Percentiles rank a stretch among this genome's conserved stretches.
Conservation (phyloP, 1,140 invertebrate species). For the Gryon sp. region DNA sequence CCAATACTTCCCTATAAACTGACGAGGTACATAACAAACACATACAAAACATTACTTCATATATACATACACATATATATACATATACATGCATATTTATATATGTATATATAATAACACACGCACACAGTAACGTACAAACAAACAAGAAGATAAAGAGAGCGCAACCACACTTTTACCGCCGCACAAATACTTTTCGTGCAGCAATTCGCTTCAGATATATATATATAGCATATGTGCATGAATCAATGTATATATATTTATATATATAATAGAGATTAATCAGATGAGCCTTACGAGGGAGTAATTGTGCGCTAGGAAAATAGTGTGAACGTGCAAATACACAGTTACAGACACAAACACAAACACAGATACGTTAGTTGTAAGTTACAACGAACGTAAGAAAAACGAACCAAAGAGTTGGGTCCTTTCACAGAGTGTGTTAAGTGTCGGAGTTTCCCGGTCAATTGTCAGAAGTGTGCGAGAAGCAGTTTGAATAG, state of each 20-base stretch:
- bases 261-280: constrained; percentile 6
- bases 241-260: constrained; percentile 18
- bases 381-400: no score
- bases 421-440: no score
- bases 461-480: no score
- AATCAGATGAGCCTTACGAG: constrained; percentile 1
- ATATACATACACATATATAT: not conserved
- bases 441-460: no score
- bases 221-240: constrained; percentile 29
- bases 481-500: no score
- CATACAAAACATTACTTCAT: no score
- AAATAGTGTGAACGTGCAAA: constrained; percentile 13
- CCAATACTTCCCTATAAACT: not conserved
- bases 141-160: constrained; percentile 10
- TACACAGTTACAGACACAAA: no score
- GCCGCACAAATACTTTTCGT: constrained; percentile 18
- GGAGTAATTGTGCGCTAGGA: constrained; percentile 15
- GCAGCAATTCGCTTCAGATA: not conserved
- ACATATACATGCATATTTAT: not conserved
- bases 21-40: no score
- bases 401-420: no score
- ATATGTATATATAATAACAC: no score
- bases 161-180: constrained; percentile 18
- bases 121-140: not conserved
- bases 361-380: no score